Evolutionary conservation across 2,113 vertebrate genomes (phyloP).

Genomic region (Pongo pygmaeus): DNA sequence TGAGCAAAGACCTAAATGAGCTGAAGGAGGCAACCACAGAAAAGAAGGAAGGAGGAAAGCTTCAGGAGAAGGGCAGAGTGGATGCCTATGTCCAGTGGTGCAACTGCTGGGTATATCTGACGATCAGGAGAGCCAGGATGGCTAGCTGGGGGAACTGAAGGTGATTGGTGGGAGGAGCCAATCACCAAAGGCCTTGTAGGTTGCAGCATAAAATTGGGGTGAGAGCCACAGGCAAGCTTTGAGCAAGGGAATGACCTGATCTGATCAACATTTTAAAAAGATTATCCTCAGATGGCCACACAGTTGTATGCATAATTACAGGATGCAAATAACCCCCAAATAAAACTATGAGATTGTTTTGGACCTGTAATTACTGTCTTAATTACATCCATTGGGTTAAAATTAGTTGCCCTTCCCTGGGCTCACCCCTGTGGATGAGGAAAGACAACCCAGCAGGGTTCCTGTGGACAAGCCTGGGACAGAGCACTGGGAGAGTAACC

Average conservation of each 20-base stretch:
- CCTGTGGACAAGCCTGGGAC: background rate
- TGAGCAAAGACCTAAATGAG: background rate
- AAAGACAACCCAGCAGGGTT: background rate
- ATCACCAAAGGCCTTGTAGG: background rate
- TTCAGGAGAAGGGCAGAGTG: background rate
- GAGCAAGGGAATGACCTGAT: background rate
- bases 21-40: accelerated
- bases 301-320: background rate
- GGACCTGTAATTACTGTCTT: background rate
- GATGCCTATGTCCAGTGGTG: background rate
- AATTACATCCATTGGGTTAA: background rate
- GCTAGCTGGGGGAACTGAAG: background rate
- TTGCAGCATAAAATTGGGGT: accelerated
- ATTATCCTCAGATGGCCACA: background rate
- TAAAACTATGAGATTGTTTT: background rate
- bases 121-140: background rate
- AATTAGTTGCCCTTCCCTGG: background rate
- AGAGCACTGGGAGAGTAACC: too few relatives aligned
- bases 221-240: background rate
- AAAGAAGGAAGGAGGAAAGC: background rate
- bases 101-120: background rate
- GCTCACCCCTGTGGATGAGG: background rate
- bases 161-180: background rate
- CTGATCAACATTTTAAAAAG: background rate
- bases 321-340: background rate